These are phyloP conservation scores for Alcis repandata DNA, from an alignment of 2,888 invertebrate genomes.

Conservation along the genomic window DNA sequence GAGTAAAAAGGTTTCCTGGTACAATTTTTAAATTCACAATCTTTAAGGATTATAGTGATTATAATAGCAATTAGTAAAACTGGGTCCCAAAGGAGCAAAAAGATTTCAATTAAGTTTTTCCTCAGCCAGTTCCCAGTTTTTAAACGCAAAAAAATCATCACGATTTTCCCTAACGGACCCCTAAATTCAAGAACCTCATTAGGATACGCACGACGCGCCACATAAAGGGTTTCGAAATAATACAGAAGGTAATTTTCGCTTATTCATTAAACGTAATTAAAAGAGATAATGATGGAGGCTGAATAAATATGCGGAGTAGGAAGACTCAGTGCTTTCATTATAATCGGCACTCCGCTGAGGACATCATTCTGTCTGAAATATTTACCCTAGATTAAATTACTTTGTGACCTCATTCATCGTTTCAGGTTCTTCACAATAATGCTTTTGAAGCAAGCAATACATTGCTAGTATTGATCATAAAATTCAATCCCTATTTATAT, in stretches of 20 bases:
- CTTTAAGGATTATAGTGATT: not conserved
- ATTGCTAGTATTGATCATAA: not conserved
- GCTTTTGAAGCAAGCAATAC: not conserved
- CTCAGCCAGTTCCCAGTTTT: not conserved
- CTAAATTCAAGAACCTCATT: slow-evolving; percentile 81
- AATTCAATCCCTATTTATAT: no score
- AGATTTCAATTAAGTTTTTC: not conserved
- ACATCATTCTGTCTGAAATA: slow-evolving; percentile 5
- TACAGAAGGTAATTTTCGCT: slow-evolving; percentile 85
- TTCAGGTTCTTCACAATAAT: not conserved
- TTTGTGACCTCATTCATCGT: not conserved
- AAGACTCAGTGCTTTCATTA: slow-evolving; percentile 54
- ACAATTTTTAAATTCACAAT: not conserved
- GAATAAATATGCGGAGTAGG: slow-evolving; percentile 70
- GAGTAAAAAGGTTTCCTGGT: not conserved
- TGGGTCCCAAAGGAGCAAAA: no score
- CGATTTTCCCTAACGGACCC: slow-evolving; percentile 19
- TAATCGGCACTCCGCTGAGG: slow-evolving; percentile 8
- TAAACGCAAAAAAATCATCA: not conserved
- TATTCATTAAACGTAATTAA: slow-evolving; percentile 85
- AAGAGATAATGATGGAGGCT: slow-evolving; percentile 74
- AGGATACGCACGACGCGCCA: slow-evolving; percentile 72
- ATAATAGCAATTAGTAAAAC: not conserved
- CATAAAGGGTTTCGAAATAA: slow-evolving; percentile 77
- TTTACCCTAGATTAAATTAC: not conserved